Evolutionary conservation across 2,888 invertebrate species (phyloP).

Genomic region (Nephrotoma appendiculata): DNA sequence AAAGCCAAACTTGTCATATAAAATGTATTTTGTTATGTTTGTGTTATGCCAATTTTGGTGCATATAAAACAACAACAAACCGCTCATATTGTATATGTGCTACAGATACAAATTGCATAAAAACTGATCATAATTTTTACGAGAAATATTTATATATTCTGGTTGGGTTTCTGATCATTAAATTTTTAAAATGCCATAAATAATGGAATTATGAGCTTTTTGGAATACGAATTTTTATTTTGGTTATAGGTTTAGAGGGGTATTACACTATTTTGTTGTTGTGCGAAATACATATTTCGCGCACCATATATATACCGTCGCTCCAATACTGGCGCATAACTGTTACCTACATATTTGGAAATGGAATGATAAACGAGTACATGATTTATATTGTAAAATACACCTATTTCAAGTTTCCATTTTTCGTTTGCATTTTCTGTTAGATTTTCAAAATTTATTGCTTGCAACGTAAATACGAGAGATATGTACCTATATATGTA

Average conservation of each 20-base stretch:
- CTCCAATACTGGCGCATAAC: background rate
- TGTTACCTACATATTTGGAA: background rate
- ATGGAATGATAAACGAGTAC: background rate
- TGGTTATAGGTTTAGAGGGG: background rate
- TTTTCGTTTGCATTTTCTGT: background rate
- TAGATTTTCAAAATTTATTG: background rate
- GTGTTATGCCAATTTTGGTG: background rate
- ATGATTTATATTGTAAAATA: background rate
- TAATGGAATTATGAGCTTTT: background rate
- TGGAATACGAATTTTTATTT: background rate
- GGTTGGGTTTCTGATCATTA: background rate
- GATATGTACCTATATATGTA: background rate
- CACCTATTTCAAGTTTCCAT: background rate
- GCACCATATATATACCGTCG: background rate
- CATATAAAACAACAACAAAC: background rate
- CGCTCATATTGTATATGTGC: background rate
- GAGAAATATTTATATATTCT: background rate
- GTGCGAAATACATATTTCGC: background rate
- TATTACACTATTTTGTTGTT: background rate
- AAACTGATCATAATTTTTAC: background rate
- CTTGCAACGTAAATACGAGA: background rate
- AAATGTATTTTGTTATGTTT: background rate
- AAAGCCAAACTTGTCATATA: background rate
- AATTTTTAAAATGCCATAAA: background rate
- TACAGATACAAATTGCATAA: background rate